Percentiles rank a stretch among this genome's conserved stretches.
Evolutionary conservation across 2,888 invertebrate genomes (phyloP).

Genomic region (Oligia fasciuncula): DNA sequence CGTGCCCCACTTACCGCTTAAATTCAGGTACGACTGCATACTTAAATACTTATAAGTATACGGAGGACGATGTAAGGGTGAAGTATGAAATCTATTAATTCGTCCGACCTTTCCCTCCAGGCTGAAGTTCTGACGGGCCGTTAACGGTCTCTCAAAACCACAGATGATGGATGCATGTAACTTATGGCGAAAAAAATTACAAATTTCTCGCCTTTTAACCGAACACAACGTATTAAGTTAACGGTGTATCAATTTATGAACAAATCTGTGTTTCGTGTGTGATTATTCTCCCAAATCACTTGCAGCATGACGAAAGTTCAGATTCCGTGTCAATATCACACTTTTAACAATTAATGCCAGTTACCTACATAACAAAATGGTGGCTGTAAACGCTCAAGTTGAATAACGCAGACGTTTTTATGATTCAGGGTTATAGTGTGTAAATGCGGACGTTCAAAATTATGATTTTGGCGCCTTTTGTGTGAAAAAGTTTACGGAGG

Average conservation of each 20-base stretch:
- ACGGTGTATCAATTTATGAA: constrained; percentile 80
- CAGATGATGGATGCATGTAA: constrained; percentile 73
- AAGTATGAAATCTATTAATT: constrained; percentile 68
- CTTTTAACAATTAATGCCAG: constrained; percentile 60
- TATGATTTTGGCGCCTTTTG: constrained; percentile 51
- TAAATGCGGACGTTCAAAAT: constrained; percentile 43
- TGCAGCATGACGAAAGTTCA: constrained; percentile 66
- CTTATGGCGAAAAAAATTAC: constrained; percentile 78
- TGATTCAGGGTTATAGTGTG: constrained; percentile 56
- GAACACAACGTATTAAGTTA: constrained; percentile 81
- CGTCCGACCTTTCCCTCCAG: constrained; percentile 63
- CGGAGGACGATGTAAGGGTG: constrained; percentile 36
- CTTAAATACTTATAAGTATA: constrained; percentile 37
- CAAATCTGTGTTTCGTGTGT: constrained; percentile 73
- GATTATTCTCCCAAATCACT: constrained; percentile 69
- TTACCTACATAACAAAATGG: constrained; percentile 63
- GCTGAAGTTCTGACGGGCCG: constrained; percentile 53
- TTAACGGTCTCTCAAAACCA: constrained; percentile 71
- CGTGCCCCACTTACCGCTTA: constrained; percentile 30
- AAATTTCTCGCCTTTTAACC: constrained; percentile 85
- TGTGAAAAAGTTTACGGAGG: constrained; percentile 51
- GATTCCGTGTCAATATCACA: constrained; percentile 68
- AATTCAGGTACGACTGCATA: constrained; percentile 34
- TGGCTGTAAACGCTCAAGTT: constrained; percentile 41
- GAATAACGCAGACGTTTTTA: constrained; percentile 53